Conservation (phyloP, 2,888 invertebrate species). For the Tiliacea aurago region DNA sequence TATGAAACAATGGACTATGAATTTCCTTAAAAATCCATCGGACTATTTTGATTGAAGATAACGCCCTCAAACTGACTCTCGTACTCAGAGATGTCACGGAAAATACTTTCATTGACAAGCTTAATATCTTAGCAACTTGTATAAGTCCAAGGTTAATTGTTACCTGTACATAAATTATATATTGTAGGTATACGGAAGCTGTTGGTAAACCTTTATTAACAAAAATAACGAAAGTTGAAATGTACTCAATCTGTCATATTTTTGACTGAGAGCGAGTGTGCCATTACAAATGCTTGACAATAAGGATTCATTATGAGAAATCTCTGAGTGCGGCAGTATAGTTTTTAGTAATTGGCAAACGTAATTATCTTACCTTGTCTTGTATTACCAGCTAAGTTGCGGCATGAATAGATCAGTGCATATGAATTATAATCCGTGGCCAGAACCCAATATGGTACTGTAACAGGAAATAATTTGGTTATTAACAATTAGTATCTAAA, state of each 20-base stretch:
- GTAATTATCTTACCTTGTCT: constrained; percentile 35
- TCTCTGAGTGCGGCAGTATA: background rate
- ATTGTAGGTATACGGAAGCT: too few species aligned
- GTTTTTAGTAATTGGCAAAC: background rate
- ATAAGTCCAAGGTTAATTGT: too few species aligned
- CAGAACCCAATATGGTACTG: constrained; percentile 40
- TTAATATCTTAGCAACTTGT: too few species aligned
- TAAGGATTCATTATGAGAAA: too few species aligned
- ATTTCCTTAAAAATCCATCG: background rate
- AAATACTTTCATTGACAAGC: background rate
- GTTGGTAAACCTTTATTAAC: background rate
- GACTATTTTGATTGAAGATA: background rate
- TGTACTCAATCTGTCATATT: background rate
- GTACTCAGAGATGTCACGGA: background rate
- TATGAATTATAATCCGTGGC: constrained; percentile 42
- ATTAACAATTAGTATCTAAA: background rate
- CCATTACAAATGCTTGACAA: background rate
- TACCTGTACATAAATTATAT: too few species aligned
- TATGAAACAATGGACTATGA: background rate
- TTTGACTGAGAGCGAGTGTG: background rate
- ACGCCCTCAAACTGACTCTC: background rate
- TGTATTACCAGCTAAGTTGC: background rate
- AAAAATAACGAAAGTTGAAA: background rate
- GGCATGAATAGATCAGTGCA: constrained; percentile 48
- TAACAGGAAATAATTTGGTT: constrained; percentile 16